A percentile compares a stretch with the other conserved stretches of the same genome.
phyloP scores from a whole-genome alignment of 2,797 vertebrate species.

The Gila robusta region DNA sequence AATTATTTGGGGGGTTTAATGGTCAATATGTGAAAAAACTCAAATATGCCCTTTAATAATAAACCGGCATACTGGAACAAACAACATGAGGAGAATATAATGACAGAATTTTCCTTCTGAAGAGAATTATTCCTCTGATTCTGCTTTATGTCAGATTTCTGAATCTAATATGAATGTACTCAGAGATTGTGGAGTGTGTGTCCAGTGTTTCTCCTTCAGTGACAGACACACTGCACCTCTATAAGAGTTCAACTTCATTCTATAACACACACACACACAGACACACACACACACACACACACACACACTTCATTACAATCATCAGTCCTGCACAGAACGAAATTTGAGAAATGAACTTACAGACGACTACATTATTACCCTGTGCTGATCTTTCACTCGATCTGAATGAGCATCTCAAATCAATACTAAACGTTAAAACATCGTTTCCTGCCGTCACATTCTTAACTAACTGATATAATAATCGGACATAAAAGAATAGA shows the following conservation, averaged over 20 bases:
- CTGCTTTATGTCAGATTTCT: background rate
- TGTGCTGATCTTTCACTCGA: background rate
- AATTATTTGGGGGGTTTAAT: background rate
- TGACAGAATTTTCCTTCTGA: background rate
- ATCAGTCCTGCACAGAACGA: slow-evolving; percentile 2
- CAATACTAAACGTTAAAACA: background rate
- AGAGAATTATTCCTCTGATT: background rate
- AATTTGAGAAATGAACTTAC: background rate
- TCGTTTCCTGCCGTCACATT: background rate
- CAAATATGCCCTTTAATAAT: background rate
- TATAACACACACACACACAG: too few species aligned
- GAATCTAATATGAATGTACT: background rate
- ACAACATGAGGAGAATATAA: background rate
- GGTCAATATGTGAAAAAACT: background rate
- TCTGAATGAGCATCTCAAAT: background rate
- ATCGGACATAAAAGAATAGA: background rate
- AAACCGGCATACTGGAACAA: background rate
- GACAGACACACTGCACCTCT: too few species aligned
- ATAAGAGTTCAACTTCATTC: too few species aligned
- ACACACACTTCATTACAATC: background rate
- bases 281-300: too few species aligned
- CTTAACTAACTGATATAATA: background rate
- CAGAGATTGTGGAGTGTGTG: background rate
- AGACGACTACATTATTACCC: background rate
- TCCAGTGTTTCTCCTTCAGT: too few species aligned